Evolutionary conservation across 2,797 vertebrate genomes (phyloP), one percentile per base, ranked within the genome.

Genomic region (Megalops cyprinoides): DNA sequence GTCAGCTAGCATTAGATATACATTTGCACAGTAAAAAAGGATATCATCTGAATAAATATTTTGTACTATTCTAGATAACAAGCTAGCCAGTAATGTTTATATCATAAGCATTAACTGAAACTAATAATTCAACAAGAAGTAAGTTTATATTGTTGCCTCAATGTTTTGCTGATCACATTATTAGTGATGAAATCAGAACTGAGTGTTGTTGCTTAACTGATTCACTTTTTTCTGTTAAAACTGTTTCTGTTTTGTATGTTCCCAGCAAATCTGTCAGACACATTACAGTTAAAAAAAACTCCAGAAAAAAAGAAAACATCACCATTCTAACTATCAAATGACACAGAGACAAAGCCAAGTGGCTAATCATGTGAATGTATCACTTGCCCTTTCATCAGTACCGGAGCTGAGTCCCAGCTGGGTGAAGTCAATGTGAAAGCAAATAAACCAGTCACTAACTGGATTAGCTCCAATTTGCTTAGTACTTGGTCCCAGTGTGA

Each of bases 401-500:
- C 7, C n/a, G n/a, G n/a, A n/a, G 31, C 31, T 60, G 58, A 60
- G 8, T 28, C 8, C 25, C 25, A 60, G 31, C 12, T 5, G 62
- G 34, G 62, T 65, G 18, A 31, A 37, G 62, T 65, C 62, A 65
- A 65, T 37, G 62, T 7, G 10, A 15, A 65, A 34, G 62, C 62
- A 65, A 65, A 37, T 65, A 37, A 37, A 65, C 14, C 31, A 34
- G 4, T 25, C 55, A 58, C 55, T 25, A 58, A 58, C 23, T 58
- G 55, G 55, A 58, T 58, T 58, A 58, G 55, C 20, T 58, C 23
- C 23, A 58, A 58, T 58, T 58, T 58, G 55, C 55, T 58, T 58
- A 58, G 5, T 58, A 25, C 25, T 58, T 58, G 23, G n/a, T 58
- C 23, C 25, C 55, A 58, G 55, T 58, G 55, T 3, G 51, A 53